A percentile compares a stretch with the other conserved stretches of the same genome.
These are phyloP conservation scores for Scophthalmus maximus DNA, from an alignment of 2,113 vertebrate species.

Conservation along the genomic window DNA sequence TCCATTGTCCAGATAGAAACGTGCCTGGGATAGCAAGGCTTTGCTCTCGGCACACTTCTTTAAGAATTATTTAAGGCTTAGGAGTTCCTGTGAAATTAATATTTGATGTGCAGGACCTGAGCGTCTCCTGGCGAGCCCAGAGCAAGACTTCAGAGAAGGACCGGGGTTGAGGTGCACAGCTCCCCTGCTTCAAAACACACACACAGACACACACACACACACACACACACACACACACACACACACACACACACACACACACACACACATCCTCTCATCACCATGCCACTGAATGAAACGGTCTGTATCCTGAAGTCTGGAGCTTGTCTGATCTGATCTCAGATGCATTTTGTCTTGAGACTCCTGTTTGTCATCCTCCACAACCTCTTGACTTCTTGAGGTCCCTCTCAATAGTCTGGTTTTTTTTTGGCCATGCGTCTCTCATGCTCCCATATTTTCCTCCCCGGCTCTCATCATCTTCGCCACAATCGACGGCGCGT, in stretches of 20 bases:
- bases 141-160: slow-evolving; percentile 82
- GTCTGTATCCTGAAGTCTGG: too few species aligned
- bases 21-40: slow-evolving; percentile 82
- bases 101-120: slow-evolving; percentile 85
- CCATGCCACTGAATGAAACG: slow-evolving; percentile 47
- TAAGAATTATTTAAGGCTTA: slow-evolving; percentile 88
- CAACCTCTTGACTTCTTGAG: neutral
- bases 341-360: slow-evolving; percentile 5
- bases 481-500: neutral
- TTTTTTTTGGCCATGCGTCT: neutral
- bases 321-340: slow-evolving; percentile 21
- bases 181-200: slow-evolving; percentile 56
- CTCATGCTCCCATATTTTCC: neutral
- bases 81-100: slow-evolving; percentile 85
- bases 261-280: slow-evolving; percentile 25
- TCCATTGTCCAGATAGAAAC: slow-evolving; percentile 83
- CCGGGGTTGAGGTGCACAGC: slow-evolving; percentile 67
- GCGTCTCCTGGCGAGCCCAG: slow-evolving; percentile 73
- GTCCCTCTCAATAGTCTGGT: neutral
- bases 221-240: slow-evolving; percentile 11
- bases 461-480: neutral
- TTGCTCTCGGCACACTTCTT: slow-evolving; percentile 80
- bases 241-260: slow-evolving; percentile 35
- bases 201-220: neutral
- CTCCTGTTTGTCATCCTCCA: neutral